Evolutionary conservation across 2,888 invertebrate species (phyloP), one percentile per base, ranked within the genome.

Genomic region (Machimus rusticus): DNA sequence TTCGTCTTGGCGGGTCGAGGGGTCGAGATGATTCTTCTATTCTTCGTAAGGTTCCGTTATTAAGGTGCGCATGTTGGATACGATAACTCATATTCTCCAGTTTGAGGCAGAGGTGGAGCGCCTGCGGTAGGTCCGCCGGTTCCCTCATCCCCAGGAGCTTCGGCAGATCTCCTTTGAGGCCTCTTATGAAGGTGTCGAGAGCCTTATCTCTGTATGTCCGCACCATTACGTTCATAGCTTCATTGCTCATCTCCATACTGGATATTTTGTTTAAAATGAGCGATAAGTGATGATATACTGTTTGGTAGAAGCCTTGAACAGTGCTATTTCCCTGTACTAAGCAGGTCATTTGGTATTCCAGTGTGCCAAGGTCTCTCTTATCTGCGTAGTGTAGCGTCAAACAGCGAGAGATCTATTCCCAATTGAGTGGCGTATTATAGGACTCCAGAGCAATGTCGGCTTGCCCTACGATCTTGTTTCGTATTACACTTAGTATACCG

Each of bases 211-310:
- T 46, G 16, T 46, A 46, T 3, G 43, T 46, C 43, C 43, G 43
- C 16, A 46, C 43, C 43, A 46, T 46, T 5, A 46, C 43, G 43
- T 46, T 46, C 43, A 46, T 46, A 16, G 43, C 43, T 46, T 46
- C 43, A 12, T 46, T 16, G 16, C 43, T 46, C 43, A 46, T 46
- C 43, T 46, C 43, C 43, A 46, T 46, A 46, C 43, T 46, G 14
- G 57, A 57, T 6, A 89, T 66, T 85, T 89, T 89, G 34, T 88
- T 88, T 5, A 89, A 34, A 6, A 89, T 88, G 16, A 89, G 74
- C 0, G 88, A 89, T 3, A 89, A 37, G 66, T 89, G 89, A 28
- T 87, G 76, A 34, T 89, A 89, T 5, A 89, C 86, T 8, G 34
- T 28, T 23, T 88, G 89, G 76, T 88, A 88, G n/a, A 87, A 89